phyloP scores from a whole-genome alignment of 2,113 vertebrate genomes.

The Isurus oxyrinchus region DNA sequence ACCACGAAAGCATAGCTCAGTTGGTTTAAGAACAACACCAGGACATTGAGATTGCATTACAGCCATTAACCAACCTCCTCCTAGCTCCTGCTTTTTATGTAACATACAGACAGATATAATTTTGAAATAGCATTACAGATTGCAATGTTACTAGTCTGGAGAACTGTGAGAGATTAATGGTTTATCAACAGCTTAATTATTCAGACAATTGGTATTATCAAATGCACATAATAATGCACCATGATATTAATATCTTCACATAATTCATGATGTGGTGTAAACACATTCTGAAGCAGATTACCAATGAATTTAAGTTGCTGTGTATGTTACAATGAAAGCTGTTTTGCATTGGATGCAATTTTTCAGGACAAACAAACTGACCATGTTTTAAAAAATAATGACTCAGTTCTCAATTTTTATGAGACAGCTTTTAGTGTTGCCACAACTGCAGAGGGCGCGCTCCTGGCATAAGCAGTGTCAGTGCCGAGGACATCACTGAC shows the following conservation, averaged over 20 bases:
- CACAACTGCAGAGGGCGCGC: too few relatives aligned
- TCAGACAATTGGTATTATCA: neutral
- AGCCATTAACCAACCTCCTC: conserved; percentile 9
- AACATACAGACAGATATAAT: neutral
- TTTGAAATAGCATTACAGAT: neutral
- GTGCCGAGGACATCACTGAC: too few relatives aligned
- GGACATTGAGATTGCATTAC: neutral
- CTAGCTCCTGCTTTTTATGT: neutral
- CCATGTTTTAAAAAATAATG: neutral
- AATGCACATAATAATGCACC: neutral
- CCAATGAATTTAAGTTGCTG: neutral
- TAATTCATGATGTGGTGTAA: neutral
- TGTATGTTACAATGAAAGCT: neutral
- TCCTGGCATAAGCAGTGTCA: too few relatives aligned
- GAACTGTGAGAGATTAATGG: neutral
- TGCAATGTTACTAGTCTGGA: neutral
- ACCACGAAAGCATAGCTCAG: neutral
- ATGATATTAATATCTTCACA: neutral
- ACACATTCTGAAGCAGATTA: neutral
- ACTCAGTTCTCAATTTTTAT: neutral
- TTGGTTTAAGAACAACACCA: neutral
- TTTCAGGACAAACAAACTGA: neutral
- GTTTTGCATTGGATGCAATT: neutral
- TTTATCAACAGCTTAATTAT: conserved; percentile 1
- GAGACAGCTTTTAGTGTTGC: too few relatives aligned